Conservation (phyloP, 2,797 vertebrate species). For the Pachyuromys duprasi region DNA sequence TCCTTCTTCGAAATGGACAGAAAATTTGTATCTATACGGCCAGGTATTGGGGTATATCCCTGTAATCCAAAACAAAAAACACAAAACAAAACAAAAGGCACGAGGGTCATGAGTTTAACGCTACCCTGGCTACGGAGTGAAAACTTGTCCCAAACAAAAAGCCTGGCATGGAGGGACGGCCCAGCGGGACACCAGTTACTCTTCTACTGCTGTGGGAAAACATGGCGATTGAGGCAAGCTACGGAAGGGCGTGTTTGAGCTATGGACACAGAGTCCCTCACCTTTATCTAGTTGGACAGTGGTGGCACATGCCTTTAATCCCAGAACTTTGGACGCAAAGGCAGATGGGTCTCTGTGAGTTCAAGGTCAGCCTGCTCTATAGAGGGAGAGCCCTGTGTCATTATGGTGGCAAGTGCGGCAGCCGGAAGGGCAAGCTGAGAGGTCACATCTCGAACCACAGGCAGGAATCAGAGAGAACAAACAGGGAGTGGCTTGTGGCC, state of each 20-base stretch:
- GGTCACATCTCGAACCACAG: neutral
- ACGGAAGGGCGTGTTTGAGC: neutral
- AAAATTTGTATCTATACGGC: neutral
- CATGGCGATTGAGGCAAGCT: neutral
- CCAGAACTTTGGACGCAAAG: neutral
- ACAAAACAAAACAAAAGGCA: neutral
- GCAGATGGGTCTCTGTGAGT: neutral
- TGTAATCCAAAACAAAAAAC: too few relatives aligned
- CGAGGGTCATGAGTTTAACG: neutral
- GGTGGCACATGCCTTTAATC: neutral
- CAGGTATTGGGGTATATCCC: neutral
- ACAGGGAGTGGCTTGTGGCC: neutral
- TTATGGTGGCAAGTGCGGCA: neutral
- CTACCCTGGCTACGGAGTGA: neutral
- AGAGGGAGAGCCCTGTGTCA: neutral
- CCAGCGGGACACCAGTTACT: neutral
- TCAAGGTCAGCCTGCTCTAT: neutral
- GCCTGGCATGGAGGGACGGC: too few relatives aligned
- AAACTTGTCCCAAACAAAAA: neutral
- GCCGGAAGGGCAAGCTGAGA: neutral
- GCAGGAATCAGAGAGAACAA: neutral
- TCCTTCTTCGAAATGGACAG: neutral
- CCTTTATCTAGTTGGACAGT: neutral
- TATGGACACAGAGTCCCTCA: neutral
- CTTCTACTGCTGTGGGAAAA: neutral